Evolutionary conservation across 1,140 invertebrate species (phyloP).

Genomic region (Brachionus calyciflorus): DNA sequence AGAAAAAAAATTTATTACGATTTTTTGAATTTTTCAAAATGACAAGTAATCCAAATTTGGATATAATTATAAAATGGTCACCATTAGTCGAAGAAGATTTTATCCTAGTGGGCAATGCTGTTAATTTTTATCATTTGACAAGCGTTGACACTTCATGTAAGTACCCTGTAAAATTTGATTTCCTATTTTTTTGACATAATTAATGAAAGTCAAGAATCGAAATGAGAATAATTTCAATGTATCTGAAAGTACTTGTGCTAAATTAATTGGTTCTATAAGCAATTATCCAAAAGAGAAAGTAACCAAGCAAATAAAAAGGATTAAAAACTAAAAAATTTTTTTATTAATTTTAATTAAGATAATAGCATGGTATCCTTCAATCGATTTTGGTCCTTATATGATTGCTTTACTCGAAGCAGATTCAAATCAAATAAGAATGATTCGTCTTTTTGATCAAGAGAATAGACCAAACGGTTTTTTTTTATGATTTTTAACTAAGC

Average conservation of each 20-base stretch:
- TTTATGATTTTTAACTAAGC: background rate
- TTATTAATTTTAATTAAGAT: background rate
- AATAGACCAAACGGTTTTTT: background rate
- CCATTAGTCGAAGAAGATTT: constrained; percentile 33
- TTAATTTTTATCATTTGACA: constrained; percentile 10
- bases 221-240: constrained; percentile 31
- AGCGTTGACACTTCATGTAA: constrained; percentile 1
- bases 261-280: constrained; percentile 30
- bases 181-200: background rate
- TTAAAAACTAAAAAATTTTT: background rate
- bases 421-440: constrained; percentile 12
- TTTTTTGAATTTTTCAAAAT: too few relatives aligned
- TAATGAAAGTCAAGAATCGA: background rate
- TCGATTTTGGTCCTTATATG: background rate
- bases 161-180: background rate
- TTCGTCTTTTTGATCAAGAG: background rate
- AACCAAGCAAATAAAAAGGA: background rate
- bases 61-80: constrained; percentile 31
- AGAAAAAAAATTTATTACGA: too few relatives aligned
- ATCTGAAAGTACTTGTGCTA: constrained; percentile 17
- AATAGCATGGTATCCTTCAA: constrained; percentile 7
- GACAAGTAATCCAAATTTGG: background rate
- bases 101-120: constrained; percentile 24
- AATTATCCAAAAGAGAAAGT: constrained; percentile 14
- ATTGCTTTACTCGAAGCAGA: constrained; percentile 10